Percentiles rank a stretch among this genome's conserved stretches.
These are phyloP conservation scores for Crotophaga sulcirostris DNA, from an alignment of 2,113 vertebrate species.

Conservation along the genomic window DNA sequence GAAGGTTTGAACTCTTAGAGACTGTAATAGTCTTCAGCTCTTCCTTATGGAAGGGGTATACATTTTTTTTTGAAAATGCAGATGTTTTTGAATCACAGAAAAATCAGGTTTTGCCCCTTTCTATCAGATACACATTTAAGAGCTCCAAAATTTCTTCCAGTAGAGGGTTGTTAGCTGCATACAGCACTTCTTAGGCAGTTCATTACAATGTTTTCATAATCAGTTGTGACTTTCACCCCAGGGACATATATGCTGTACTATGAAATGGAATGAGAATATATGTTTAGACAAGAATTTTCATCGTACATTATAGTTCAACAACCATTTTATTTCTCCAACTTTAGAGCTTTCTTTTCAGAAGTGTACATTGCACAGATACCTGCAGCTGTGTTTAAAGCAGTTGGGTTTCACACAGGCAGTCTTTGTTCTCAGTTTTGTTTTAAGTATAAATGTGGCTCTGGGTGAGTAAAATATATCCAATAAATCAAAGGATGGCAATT, in stretches of 20 bases:
- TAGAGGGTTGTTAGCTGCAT: background rate
- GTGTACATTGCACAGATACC: background rate
- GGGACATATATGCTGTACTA: background rate
- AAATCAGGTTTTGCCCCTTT: background rate
- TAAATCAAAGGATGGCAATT: constrained; percentile 12
- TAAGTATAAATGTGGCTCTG: background rate
- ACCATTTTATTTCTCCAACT: background rate
- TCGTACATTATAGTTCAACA: background rate
- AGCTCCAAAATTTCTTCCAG: background rate
- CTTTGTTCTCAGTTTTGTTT: constrained; percentile 52
- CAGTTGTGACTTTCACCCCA: background rate
- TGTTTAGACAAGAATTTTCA: background rate
- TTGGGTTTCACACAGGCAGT: background rate
- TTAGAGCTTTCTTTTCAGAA: background rate
- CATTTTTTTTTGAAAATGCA: background rate
- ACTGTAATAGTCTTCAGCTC: background rate
- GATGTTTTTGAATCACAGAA: background rate
- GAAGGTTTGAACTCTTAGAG: background rate
- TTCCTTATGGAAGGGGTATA: background rate
- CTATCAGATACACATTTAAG: background rate
- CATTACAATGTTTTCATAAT: background rate
- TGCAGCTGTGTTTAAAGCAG: constrained; percentile 17
- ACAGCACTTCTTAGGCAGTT: background rate
- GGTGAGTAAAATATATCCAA: background rate
- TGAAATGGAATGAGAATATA: background rate